A percentile compares a stretch with the other conserved stretches of the same genome.
Conservation (phyloP, 2,888 invertebrate species). For the Hermodice carunculata region DNA sequence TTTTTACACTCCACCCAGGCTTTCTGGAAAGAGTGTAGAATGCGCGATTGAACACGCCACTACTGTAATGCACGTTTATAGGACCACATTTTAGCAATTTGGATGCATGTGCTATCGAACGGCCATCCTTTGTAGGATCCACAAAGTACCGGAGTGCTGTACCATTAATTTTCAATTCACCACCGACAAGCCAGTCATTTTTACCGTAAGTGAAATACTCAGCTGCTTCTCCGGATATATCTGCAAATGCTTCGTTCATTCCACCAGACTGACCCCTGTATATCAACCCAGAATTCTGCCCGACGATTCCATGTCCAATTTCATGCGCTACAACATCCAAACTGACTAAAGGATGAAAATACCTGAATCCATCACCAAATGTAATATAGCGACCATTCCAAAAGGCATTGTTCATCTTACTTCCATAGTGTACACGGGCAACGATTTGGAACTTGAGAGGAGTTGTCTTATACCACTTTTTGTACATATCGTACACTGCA, state of each 20-base stretch:
- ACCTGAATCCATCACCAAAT: conserved; percentile 46
- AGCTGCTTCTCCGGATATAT: conserved; percentile 38
- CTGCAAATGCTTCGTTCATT: conserved; percentile 52
- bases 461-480: conserved; percentile 6
- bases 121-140: conserved; percentile 42
- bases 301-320: conserved; percentile 48
- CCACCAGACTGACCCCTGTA: conserved; percentile 47
- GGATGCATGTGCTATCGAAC: conserved; percentile 39
- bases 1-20: conserved; percentile 33
- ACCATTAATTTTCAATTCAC: conserved; percentile 20
- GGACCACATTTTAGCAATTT: conserved; percentile 31
- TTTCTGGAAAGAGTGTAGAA: conserved; percentile 44
- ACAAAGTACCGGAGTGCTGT: conserved; percentile 44
- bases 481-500: conserved; percentile 4
- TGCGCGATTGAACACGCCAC: conserved; percentile 46
- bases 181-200: conserved; percentile 32
- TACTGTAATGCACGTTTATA: conserved; percentile 45
- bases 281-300: conserved; percentile 39
- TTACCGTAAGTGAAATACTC: conserved; percentile 32
- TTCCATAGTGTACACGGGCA: conserved; percentile 18
- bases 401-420: conserved; percentile 7
- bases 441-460: neutral
- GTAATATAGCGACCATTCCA: conserved; percentile 41
- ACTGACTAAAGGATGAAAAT: conserved; percentile 40
- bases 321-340: conserved; percentile 49